Percentiles rank a stretch among this genome's conserved stretches.
Conservation (phyloP, 2,888 invertebrate genomes). For the Platycheirus rosarum region DNA sequence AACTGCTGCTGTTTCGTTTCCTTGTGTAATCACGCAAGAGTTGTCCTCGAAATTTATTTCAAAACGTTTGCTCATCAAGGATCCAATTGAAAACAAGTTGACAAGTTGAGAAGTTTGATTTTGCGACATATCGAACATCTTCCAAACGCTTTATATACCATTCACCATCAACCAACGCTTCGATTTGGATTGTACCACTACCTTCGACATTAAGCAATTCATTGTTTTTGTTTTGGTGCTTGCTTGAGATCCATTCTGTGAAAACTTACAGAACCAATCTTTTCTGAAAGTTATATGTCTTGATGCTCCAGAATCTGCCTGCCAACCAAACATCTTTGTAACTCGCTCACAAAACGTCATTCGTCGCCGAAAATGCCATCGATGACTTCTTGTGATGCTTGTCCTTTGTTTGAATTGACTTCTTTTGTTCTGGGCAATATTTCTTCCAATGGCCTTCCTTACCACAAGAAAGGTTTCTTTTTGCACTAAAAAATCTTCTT, state of each 20-base stretch:
- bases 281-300: neutral
- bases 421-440: neutral
- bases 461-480: too few species aligned
- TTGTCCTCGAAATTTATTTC: conserved; percentile 3
- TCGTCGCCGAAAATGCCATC: conserved; percentile 9
- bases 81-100: conserved; percentile 22
- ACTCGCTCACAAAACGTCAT: neutral
- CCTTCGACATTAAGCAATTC: conserved; percentile 26
- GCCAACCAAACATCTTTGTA: conserved; percentile 1
- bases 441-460: conserved; percentile 32
- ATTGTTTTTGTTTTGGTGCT: conserved; percentile 31
- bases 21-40: neutral
- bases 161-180: conserved; percentile 33
- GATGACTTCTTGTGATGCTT: neutral
- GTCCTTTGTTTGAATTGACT: neutral
- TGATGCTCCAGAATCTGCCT: conserved; percentile 16
- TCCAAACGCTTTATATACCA: conserved; percentile 7
- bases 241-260: neutral
- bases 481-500: too few species aligned
- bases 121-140: conserved; percentile 32
- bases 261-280: conserved; percentile 9
- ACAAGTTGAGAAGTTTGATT: conserved; percentile 33
- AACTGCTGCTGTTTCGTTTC: too few species aligned
- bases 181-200: conserved; percentile 26
- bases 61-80: conserved; percentile 2